Conservation (phyloP, 2,797 vertebrate genomes). For the Phalanger gymnotis region DNA sequence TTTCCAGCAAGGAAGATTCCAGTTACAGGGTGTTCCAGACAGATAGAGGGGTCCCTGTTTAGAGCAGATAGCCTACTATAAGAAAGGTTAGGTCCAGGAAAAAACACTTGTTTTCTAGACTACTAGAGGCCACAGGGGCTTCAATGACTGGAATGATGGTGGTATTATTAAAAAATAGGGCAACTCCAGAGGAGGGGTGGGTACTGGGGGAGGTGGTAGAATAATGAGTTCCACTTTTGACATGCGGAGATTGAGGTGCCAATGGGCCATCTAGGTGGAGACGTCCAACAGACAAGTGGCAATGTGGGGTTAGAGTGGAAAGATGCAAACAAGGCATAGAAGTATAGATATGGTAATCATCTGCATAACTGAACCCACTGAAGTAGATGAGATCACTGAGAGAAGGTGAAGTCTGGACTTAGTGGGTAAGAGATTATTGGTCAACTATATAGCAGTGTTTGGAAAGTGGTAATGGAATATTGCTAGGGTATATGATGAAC, state of each 20-base stretch:
- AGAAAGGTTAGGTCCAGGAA: neutral
- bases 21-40: neutral
- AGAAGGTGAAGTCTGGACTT: neutral
- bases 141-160: neutral
- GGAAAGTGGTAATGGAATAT: neutral
- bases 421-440: neutral
- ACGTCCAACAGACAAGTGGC: neutral
- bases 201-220: neutral
- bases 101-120: neutral
- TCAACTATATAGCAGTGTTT: neutral
- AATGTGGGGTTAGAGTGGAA: neutral
- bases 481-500: neutral
- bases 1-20: neutral
- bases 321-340: neutral
- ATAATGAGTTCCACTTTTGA: neutral
- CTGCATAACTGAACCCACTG: neutral
- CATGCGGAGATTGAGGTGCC: neutral
- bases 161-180: neutral
- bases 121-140: neutral
- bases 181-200: neutral
- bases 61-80: neutral
- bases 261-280: neutral
- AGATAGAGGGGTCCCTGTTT: neutral
- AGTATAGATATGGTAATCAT: neutral
- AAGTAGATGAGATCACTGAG: neutral